Percentiles rank a stretch among this genome's conserved stretches.
Evolutionary conservation across 1,140 invertebrate species (phyloP).

Genomic region (Paralvinella palmiformis): DNA sequence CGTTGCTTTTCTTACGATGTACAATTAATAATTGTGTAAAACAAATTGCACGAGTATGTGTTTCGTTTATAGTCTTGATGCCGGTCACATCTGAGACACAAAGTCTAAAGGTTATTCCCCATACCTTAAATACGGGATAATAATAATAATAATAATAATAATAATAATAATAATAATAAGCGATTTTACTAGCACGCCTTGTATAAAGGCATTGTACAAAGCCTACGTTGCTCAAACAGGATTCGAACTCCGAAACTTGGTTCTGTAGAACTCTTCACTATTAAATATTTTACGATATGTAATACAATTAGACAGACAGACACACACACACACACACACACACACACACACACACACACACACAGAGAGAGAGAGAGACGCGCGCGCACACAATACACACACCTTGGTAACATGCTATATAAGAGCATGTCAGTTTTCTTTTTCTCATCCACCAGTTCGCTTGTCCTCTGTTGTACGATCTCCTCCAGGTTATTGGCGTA

Average conservation of each 20-base stretch:
- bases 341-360: not conserved
- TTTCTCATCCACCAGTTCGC: slow-evolving; percentile 84
- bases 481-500: slow-evolving; percentile 91
- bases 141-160: too few relatives aligned
- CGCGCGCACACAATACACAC: slow-evolving; percentile 21
- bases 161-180: too few relatives aligned
- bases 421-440: slow-evolving; percentile 88
- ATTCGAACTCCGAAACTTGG: too few relatives aligned
- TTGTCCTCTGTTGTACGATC: slow-evolving; percentile 78
- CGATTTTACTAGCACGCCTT: too few relatives aligned
- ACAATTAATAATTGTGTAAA: not conserved
- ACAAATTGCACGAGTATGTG: not conserved
- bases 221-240: too few relatives aligned
- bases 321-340: too few relatives aligned
- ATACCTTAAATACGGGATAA: too few relatives aligned
- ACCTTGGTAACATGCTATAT: slow-evolving; percentile 86
- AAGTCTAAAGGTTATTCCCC: too few relatives aligned
- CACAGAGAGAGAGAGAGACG: not conserved
- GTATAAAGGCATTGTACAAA: too few relatives aligned
- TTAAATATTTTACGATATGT: too few relatives aligned
- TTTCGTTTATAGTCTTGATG: not conserved
- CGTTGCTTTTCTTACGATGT: not conserved
- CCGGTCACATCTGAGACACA: not conserved
- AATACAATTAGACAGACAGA: too few relatives aligned
- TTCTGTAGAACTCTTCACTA: too few relatives aligned